phyloP scores from a whole-genome alignment of 2,113 vertebrate species.

The Myxocyprinus asiaticus region DNA sequence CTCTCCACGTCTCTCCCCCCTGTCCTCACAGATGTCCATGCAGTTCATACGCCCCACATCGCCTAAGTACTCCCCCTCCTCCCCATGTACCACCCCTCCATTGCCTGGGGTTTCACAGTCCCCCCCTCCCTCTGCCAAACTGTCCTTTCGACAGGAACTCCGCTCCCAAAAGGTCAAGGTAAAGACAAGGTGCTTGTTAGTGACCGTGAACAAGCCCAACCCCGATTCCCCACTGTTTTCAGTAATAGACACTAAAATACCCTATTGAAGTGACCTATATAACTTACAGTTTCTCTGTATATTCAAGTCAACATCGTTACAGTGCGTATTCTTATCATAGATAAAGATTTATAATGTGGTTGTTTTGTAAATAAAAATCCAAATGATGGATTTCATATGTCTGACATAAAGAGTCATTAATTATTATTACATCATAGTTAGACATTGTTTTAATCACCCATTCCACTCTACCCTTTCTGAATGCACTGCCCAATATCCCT shows the following conservation, averaged over 20 bases:
- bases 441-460: no score
- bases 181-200: conserved; percentile 58
- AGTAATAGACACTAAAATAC: neutral
- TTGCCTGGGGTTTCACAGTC: conserved; percentile 67
- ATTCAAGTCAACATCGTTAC: neutral
- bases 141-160: conserved; percentile 71
- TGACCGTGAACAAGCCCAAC: conserved; percentile 3
- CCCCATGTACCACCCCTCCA: conserved; percentile 49
- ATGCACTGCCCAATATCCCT: neutral
- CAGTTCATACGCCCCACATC: conserved; percentile 57
- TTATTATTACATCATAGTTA: no score
- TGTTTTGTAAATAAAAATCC: no score
- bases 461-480: neutral
- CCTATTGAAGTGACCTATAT: conserved; percentile 13
- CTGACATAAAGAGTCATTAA: no score
- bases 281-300: neutral
- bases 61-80: conserved; percentile 53
- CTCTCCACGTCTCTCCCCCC: conserved; percentile 56
- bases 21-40: conserved; percentile 58
- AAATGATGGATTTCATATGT: no score
- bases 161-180: conserved; percentile 78
- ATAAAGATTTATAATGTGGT: no score
- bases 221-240: neutral
- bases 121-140: conserved; percentile 74
- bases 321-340: no score